Base-by-base conservation (phyloP, 1,140 invertebrate species). In the Thaumatotibia leucotreta region DNA sequence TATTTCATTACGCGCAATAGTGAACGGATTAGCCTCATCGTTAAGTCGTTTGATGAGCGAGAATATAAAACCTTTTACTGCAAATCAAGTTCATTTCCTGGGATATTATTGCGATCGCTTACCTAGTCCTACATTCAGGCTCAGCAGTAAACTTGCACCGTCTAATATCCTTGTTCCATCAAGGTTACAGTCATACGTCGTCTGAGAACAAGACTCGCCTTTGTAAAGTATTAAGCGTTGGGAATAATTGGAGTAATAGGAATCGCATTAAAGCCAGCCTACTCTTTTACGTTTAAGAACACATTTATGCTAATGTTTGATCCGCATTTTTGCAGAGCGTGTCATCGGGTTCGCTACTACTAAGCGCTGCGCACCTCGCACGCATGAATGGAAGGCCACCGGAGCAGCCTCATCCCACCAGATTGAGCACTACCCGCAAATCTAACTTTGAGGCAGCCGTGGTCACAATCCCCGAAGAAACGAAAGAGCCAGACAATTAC, bases 351-450 rank as follows among this genome's bases (percentile, higher is more conserved):
- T 96, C 95, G 24, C 78, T 96, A 68, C 90, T 96, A 45, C 86
- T 96, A 75, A 96, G 95, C 75, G 95, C 95, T 32, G 95, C 95
- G 14, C 95, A 96, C 87, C 89, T 96, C 80, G 94, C 94, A 3
- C 92, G 94, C 73, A 94, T 95, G 80, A 92, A 95, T 82, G 83
- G 76, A 8, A 78, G 79, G 65, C 76, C 79, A 61, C 64, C 86
- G 76, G 74, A 86, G 65, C 75, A 71, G 49, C 70, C 69, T 61
- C 82, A 84, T 64, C 76, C 79, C 24, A 74, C 66, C 29, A 83
- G 77, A 70, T 62, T 82, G 64, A 62, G 71, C 6, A 73, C 81
- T 45, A 77, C 67, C 63, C 69, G 73, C n/a, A 83, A 79, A 64
- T 62, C 77, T 11, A 67, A 66, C 6, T 69, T 79, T 1, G 82